A percentile compares a stretch with the other conserved stretches of the same genome.
Evolutionary conservation across 2,113 vertebrate species (phyloP).

Genomic region (Sciurus niger): DNA sequence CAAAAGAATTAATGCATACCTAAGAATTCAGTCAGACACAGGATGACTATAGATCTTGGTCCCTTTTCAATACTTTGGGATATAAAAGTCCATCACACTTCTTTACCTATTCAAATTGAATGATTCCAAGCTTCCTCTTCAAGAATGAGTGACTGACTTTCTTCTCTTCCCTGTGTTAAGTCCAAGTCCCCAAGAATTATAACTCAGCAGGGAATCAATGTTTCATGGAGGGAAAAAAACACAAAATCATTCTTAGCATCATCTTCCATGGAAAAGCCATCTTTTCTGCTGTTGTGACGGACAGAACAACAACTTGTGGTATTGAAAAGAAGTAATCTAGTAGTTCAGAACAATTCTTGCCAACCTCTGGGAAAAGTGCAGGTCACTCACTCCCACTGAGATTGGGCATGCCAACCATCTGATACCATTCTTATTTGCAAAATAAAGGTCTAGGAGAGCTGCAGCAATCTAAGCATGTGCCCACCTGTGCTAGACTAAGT

Average conservation of each 20-base stretch:
- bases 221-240: not conserved
- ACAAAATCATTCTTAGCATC: not conserved
- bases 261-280: not conserved
- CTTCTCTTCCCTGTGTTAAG: not conserved
- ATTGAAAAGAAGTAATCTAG: not conserved
- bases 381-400: not conserved
- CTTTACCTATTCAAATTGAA: constrained; percentile 46
- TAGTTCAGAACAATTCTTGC: not conserved
- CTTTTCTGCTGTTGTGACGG: not conserved
- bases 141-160: not conserved
- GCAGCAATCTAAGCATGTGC: fast-evolving
- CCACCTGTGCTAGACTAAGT: not conserved
- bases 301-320: not conserved
- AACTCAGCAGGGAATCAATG: not conserved
- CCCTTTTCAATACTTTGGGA: not conserved
- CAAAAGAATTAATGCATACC: not conserved
- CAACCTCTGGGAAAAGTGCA: not conserved
- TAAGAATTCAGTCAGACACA: not conserved
- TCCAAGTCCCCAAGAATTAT: not conserved
- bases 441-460: not conserved
- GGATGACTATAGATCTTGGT: not conserved
- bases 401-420: not conserved
- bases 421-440: not conserved
- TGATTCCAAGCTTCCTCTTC: not conserved
- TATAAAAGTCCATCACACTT: not conserved